Base-by-base conservation (phyloP, 2,797 vertebrate species). In the Pantherophis vulpinus region DNA sequence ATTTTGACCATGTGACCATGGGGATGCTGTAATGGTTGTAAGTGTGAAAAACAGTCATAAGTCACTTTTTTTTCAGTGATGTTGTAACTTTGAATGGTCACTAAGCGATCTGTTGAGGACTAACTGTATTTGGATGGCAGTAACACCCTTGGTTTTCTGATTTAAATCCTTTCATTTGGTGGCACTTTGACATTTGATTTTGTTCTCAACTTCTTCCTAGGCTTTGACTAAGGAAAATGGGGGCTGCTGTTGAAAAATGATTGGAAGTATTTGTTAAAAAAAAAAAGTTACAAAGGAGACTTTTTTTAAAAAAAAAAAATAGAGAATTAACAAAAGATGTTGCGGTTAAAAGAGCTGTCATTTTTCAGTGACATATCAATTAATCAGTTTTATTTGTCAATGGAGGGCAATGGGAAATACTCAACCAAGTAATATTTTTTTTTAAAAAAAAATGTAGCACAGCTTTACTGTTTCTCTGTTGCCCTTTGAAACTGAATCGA, bases 311-410 rank as follows among this genome's bases (percentile, higher is more conserved):
- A n/a, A n/a, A n/a, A n/a, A n/a, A n/a, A 11, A 23, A 63, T 0
- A 47, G 74, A 83, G 74, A 83, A 83, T 47, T 83, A 83, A 47
- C 42, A 83, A 1, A 47, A 42, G 60, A 12, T 56, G 0, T 92
- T 95, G 89, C 18, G 5, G 2, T 4, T 92, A 42, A 32, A 51
- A 74, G n/a, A 88, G 55, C 0, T 93, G 56, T 60, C 0, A 86
- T 92, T 93, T 93, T 95, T 70, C 55, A 91, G 90, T 87, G 93
- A 42, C 1, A 29, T 88, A n/a, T 79, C 86, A 90, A 58, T 60
- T 83, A 8, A 3, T 11, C 70, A 56, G 1, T 86, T 93, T 93
- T 88, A 2, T 4, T 94, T 94, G 92, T 93, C 29, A 92, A 3
- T 5, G n/a, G 2, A 86, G 55, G 87, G 61, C 29, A 59, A 32